Percentiles rank a stretch among this genome's conserved stretches.
These are phyloP conservation scores for Philonicus albiceps DNA, from an alignment of 2,888 invertebrate genomes.

Conservation along the genomic window DNA sequence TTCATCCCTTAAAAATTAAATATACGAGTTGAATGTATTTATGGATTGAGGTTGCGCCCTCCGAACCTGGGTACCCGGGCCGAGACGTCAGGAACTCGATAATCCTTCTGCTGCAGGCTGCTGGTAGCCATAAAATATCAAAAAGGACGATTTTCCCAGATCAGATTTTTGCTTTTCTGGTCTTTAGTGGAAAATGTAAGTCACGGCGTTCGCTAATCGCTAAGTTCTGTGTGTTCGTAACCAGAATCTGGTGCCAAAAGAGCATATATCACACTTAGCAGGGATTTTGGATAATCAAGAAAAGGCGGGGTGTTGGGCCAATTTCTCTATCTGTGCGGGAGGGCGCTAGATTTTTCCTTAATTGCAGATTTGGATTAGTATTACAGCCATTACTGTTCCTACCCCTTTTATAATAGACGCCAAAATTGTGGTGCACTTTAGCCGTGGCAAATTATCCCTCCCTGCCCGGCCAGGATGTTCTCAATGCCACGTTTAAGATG, in stretches of 20 bases:
- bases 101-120: constrained; percentile 36
- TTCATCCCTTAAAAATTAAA: constrained; percentile 48
- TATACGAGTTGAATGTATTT: constrained; percentile 43
- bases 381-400: constrained; percentile 21
- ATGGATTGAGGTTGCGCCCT: constrained; percentile 43
- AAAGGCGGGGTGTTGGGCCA: constrained; percentile 44
- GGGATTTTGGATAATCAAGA: constrained; percentile 45
- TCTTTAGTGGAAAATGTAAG: neutral
- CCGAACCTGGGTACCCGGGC: neutral
- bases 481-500: neutral
- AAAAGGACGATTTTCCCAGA: constrained; percentile 36
- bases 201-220: constrained; percentile 41
- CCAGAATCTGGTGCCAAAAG: constrained; percentile 37
- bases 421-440: neutral
- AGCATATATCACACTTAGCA: constrained; percentile 44
- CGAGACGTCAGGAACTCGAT: constrained; percentile 14
- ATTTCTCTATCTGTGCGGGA: constrained; percentile 12
- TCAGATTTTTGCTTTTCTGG: constrained; percentile 43
- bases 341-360: constrained; percentile 7
- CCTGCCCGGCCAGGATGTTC: neutral
- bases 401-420: neutral
- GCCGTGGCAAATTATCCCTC: neutral
- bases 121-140: constrained; percentile 45
- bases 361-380: constrained; percentile 32
- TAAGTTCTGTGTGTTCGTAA: constrained; percentile 14